phyloP scores from a whole-genome alignment of 1,140 invertebrate genomes.

The Mactra quadrangularis region DNA sequence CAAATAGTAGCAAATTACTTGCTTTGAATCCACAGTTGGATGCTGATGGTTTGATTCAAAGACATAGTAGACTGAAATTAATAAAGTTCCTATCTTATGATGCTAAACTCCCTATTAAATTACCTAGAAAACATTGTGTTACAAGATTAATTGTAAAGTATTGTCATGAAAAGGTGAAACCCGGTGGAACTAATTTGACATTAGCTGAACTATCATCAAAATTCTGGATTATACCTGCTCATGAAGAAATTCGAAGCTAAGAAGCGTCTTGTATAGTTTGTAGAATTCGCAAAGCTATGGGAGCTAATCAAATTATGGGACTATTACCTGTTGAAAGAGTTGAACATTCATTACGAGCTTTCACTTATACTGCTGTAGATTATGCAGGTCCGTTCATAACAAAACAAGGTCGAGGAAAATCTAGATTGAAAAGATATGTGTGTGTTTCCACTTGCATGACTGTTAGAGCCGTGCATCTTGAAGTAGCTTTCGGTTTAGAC shows the following conservation, averaged over 20 bases:
- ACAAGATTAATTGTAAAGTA: conserved; percentile 30
- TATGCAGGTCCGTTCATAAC: conserved; percentile 15
- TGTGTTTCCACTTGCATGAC: conserved; percentile 33
- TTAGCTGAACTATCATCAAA: conserved; percentile 28
- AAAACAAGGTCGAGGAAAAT: conserved; percentile 23
- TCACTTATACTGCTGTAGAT: conserved; percentile 9
- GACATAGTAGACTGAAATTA: not conserved
- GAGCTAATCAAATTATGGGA: conserved; percentile 31
- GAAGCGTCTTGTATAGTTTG: not conserved
- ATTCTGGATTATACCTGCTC: conserved; percentile 28
- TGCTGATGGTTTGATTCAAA: not conserved
- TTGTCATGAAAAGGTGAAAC: conserved; percentile 6
- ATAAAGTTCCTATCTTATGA: conserved; percentile 10
- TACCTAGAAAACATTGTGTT: conserved; percentile 17
- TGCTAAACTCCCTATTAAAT: conserved; percentile 2
- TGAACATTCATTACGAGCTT: not conserved
- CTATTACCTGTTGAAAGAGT: not conserved
- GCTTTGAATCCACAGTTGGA: not conserved
- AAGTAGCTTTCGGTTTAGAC: conserved; percentile 13
- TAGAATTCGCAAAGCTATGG: conserved; percentile 1
- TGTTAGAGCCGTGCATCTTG: conserved; percentile 6
- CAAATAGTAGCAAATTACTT: not conserved
- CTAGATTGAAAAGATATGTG: conserved; percentile 16
- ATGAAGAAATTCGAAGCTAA: conserved; percentile 12
- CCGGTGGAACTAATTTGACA: conserved; percentile 10